Evolutionary conservation across 2,888 invertebrate genomes (phyloP).

Genomic region (Oxyteleia sp.): DNA sequence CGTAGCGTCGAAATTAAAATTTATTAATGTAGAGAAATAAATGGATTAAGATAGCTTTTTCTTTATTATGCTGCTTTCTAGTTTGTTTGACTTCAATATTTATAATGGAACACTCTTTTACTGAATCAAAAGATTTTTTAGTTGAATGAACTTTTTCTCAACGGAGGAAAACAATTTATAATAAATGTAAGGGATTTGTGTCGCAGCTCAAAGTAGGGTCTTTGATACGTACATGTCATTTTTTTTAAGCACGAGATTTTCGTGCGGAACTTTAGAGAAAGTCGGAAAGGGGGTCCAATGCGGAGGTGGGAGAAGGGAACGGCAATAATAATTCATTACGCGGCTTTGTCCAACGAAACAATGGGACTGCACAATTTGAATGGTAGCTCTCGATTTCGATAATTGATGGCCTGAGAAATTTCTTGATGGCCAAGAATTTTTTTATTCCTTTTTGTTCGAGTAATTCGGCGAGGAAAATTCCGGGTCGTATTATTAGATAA

Average conservation of each 20-base stretch:
- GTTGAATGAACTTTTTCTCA: too few species aligned
- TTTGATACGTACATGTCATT: neutral
- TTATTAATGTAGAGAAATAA: too few species aligned
- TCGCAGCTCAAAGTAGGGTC: neutral
- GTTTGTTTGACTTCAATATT: slow-evolving; percentile 20
- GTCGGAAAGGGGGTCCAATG: too few species aligned
- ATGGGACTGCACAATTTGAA: slow-evolving; percentile 71
- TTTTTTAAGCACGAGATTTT: slow-evolving; percentile 18
- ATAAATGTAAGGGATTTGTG: slow-evolving; percentile 13
- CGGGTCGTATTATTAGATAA: too few species aligned
- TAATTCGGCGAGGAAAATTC: slow-evolving; percentile 9
- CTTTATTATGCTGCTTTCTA: too few species aligned
- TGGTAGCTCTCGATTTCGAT: slow-evolving; percentile 40
- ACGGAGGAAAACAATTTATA: neutral
- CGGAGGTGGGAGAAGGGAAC: slow-evolving; percentile 16
- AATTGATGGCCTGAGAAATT: slow-evolving; percentile 39
- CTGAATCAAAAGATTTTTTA: too few species aligned
- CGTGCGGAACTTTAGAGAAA: slow-evolving; percentile 16
- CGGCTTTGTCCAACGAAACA: slow-evolving; percentile 80
- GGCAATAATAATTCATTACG: slow-evolving; percentile 80
- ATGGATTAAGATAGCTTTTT: too few species aligned
- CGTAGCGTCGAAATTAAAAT: too few species aligned
- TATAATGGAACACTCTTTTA: too few species aligned
- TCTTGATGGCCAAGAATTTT: slow-evolving; percentile 22
- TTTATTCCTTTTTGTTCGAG: too few species aligned